A percentile compares a stretch with the other conserved stretches of the same genome.
These are phyloP conservation scores for Hermetia illucens DNA, from an alignment of 1,140 invertebrate species.

Conservation along the genomic window DNA sequence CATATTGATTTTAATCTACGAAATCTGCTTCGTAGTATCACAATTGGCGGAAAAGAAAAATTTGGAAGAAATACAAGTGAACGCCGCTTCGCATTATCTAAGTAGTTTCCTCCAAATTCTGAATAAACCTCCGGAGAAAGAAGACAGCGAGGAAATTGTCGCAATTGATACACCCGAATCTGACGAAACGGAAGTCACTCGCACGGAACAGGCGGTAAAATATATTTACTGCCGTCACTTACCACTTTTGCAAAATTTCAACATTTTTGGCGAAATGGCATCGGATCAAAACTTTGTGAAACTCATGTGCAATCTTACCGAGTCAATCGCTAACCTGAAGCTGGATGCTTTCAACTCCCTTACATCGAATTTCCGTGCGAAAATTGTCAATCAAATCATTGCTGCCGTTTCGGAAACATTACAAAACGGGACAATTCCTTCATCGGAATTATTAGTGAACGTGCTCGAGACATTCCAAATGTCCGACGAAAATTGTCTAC, in stretches of 20 bases:
- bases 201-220: slow-evolving; percentile 14
- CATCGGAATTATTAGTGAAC: no score
- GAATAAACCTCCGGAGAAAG: slow-evolving; percentile 8
- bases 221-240: slow-evolving; percentile 19
- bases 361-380: slow-evolving; percentile 16
- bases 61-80: slow-evolving; percentile 11
- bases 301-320: slow-evolving; percentile 15
- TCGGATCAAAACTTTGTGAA: slow-evolving; percentile 14
- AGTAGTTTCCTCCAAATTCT: slow-evolving; percentile 16
- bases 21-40: slow-evolving; percentile 14
- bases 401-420: background rate
- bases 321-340: slow-evolving; percentile 9
- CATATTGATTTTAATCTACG: slow-evolving; percentile 21
- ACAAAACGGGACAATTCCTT: background rate
- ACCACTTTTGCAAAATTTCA: slow-evolving; percentile 14
- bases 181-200: background rate
- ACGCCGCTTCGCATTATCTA: slow-evolving; percentile 13
- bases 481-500: slow-evolving; percentile 12
- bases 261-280: slow-evolving; percentile 8
- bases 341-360: slow-evolving; percentile 13
- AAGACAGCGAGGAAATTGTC: slow-evolving; percentile 3
- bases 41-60: slow-evolving; percentile 11
- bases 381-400: slow-evolving; percentile 15
- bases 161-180: background rate
- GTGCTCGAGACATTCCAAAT: slow-evolving; percentile 18